Evolutionary conservation across 2,797 vertebrate species (phyloP).

Genomic region (Schizopygopsis pylzovi): DNA sequence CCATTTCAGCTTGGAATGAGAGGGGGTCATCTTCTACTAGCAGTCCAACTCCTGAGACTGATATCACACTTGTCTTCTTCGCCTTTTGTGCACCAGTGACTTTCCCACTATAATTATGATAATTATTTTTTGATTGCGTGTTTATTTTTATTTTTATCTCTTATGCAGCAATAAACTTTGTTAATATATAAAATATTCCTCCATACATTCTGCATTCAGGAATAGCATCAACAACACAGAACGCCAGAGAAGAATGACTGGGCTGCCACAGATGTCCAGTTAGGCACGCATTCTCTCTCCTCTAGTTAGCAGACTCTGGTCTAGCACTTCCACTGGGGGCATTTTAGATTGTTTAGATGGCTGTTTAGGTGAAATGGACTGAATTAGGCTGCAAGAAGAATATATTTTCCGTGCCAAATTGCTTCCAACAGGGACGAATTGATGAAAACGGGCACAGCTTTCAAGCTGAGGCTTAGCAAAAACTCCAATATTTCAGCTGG

Average conservation of each 20-base stretch:
- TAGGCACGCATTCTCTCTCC: slow-evolving; percentile 39
- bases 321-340: slow-evolving; percentile 61
- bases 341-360: slow-evolving; percentile 74
- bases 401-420: slow-evolving; percentile 71
- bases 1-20: not conserved
- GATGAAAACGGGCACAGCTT: slow-evolving; percentile 65
- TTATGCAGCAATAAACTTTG: slow-evolving; percentile 9
- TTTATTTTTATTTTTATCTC: slow-evolving; percentile 20
- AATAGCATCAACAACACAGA: slow-evolving; percentile 43
- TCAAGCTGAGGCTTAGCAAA: slow-evolving; percentile 69
- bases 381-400: slow-evolving; percentile 72
- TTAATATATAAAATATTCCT: slow-evolving; percentile 39
- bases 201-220: slow-evolving; percentile 25
- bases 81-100: not conserved
- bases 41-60: not conserved
- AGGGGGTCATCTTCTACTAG: not conserved
- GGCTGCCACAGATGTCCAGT: slow-evolving; percentile 60
- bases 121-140: not conserved
- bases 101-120: slow-evolving; percentile 5
- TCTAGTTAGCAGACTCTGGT: slow-evolving; percentile 60
- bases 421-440: slow-evolving; percentile 67
- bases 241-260: slow-evolving; percentile 51
- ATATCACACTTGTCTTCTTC: not conserved
- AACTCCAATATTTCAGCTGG: slow-evolving; percentile 75
- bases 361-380: slow-evolving; percentile 72